phyloP scores from a whole-genome alignment of 2,113 vertebrate genomes.

The Acanthochromis polyacanthus region DNA sequence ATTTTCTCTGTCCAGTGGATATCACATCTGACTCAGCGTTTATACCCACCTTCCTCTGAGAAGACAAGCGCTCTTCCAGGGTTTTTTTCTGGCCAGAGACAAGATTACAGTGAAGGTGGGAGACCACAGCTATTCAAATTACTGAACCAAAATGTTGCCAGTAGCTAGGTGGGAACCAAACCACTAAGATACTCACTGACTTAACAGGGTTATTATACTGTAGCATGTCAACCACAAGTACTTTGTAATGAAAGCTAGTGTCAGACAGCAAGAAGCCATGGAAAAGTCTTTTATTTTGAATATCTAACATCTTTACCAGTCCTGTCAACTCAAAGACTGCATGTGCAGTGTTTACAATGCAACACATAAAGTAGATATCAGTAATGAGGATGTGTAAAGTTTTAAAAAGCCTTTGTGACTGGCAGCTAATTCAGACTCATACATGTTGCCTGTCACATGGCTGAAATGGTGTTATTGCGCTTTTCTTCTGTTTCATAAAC shows the following conservation, averaged over 20 bases:
- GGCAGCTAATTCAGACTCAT: conserved; percentile 43
- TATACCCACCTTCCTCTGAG: conserved; percentile 52
- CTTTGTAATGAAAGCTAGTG: conserved; percentile 9
- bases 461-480: conserved; percentile 17
- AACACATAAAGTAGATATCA: not conserved
- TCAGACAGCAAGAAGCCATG: not conserved
- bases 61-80: conserved; percentile 38
- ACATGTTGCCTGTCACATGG: conserved; percentile 49
- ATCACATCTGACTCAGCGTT: conserved; percentile 66
- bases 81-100: conserved; percentile 40
- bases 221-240: conserved; percentile 29
- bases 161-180: conserved; percentile 27
- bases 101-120: conserved; percentile 33
- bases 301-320: not conserved
- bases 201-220: conserved; percentile 24
- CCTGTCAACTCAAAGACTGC: not conserved
- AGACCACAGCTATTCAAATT: conserved; percentile 38
- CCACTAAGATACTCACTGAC: conserved; percentile 37
- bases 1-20: conserved; percentile 65
- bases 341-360: not conserved
- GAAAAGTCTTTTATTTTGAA: conserved; percentile 8
- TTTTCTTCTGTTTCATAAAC: conserved; percentile 28
- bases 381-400: conserved; percentile 24
- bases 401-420: conserved; percentile 53
- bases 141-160: conserved; percentile 24